Conservation (phyloP, 2,797 vertebrate genomes). For the Xenentodon cancila region DNA sequence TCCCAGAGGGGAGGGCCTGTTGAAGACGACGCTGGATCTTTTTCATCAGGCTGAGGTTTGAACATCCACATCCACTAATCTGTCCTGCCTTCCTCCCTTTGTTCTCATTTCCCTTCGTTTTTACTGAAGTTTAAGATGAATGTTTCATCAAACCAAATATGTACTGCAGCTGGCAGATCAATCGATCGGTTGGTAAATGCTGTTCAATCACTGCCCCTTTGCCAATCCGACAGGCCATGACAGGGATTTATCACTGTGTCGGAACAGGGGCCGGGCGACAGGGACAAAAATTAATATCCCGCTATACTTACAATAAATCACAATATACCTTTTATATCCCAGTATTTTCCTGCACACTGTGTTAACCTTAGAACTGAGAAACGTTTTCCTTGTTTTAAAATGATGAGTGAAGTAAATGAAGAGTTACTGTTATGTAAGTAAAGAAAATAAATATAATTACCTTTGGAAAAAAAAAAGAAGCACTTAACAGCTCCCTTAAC, state of each 20-base stretch:
- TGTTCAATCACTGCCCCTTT: constrained; percentile 13
- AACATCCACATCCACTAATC: constrained; percentile 24
- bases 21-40: constrained; percentile 97
- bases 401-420: too few species aligned
- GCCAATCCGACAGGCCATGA: constrained; percentile 20
- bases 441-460: too few species aligned
- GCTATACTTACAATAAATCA: too few species aligned
- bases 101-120: constrained; percentile 10
- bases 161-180: constrained; percentile 34
- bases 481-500: too few species aligned
- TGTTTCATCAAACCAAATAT: constrained; percentile 23
- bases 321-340: too few species aligned
- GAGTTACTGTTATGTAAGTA: too few species aligned
- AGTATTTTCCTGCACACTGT: too few species aligned
- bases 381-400: too few species aligned
- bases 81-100: constrained; percentile 4
- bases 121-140: constrained; percentile 51
- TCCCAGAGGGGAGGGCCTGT: constrained; percentile 92
- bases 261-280: background rate
- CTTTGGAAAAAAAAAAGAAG: too few species aligned
- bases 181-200: constrained; percentile 57
- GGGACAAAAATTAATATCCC: too few species aligned
- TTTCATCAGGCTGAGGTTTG: constrained; percentile 95
- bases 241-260: constrained; percentile 14
- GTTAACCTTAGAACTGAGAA: too few species aligned